These are phyloP conservation scores for Desmophyllum pertusum DNA, from an alignment of 92 coral and sea anemone species.

Conservation along the genomic window DNA sequence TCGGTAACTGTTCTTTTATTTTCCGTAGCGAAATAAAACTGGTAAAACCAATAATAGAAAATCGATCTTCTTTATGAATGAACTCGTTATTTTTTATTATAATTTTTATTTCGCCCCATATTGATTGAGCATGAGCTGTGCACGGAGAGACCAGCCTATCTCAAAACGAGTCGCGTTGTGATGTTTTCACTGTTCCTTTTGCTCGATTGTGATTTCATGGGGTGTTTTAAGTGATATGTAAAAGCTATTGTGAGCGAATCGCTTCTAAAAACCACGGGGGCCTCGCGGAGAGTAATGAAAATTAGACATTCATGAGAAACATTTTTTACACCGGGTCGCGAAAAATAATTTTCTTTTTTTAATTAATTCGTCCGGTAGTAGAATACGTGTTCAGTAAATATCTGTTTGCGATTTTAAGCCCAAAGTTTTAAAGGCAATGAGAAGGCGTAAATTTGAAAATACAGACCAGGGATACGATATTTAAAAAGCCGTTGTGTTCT, in stretches of 20 bases:
- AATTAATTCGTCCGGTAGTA: conserved; percentile 23
- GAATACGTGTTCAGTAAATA: background rate
- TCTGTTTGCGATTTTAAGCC: background rate
- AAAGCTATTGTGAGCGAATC: conserved; percentile 19
- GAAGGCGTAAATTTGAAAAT: background rate
- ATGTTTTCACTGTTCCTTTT: background rate
- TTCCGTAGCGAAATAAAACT: background rate
- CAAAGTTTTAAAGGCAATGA: background rate
- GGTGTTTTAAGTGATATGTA: conserved; percentile 12
- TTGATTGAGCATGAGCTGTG: background rate
- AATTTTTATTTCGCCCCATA: too few species aligned
- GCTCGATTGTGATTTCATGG: background rate
- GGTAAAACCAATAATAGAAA: background rate
- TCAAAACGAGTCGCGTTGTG: background rate
- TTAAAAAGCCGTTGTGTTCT: background rate
- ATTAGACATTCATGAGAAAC: conserved; percentile 17
- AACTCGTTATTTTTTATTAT: conserved; percentile 21
- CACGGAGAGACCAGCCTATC: background rate
- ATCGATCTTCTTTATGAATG: conserved; percentile 19
- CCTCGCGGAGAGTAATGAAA: background rate
- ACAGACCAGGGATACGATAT: background rate
- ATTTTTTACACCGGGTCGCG: conserved; percentile 29
- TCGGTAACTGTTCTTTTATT: conserved; percentile 23
- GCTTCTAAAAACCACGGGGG: conserved; percentile 11
- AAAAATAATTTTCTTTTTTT: background rate